Evolutionary conservation across 2,113 vertebrate species (phyloP), one percentile per base, ranked within the genome.

Genomic region (Himantopus leucocephalus): DNA sequence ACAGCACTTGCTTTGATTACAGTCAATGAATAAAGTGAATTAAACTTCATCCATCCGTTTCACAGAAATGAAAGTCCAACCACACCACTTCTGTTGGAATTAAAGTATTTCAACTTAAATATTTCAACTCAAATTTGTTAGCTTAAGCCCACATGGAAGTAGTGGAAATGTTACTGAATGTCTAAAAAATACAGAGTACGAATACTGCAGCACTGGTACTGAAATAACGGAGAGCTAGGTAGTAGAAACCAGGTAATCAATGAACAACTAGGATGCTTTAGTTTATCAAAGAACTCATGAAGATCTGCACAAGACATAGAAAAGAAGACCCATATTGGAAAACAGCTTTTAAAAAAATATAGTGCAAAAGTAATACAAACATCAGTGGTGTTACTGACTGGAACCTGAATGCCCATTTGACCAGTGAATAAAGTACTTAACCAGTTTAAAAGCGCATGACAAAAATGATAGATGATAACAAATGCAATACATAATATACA

Each of bases 1-100:
- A 73, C 37, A 64, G 60, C 85, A 78, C 30, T 73, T 82, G 56
- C 26, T 77, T 68, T 63, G 14, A 68, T 70, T 82, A 77, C 1
- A 86, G 45, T 53, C 60, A 77, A 24, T 53, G 52, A 75, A 35
- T 47, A 67, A 85, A 82, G 19, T 39, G n/a, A 86, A 82, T 70
- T 86, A 78, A 83, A 89, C 81, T 68, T 94, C 52, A 88, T 37
- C 63, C 84, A 91, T 72, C 85, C 78, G 76, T 68, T 89, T 83
- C 55, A 92, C 32, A 78, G 80, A 77, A 81, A 78, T 32, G 4
- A 74, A 92, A 72, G 80, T 85, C 55, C 59, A 85, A 68, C 37
- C 55, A 64, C 55, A 58, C 17, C 26, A 68, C 12, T 89, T 85
- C 26, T 59, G 71, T 23, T 86, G 37, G 32, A 47, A 64, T 22